Evolutionary conservation across 1,140 invertebrate genomes (phyloP).

Genomic region (Ostrea denselamellosa): DNA sequence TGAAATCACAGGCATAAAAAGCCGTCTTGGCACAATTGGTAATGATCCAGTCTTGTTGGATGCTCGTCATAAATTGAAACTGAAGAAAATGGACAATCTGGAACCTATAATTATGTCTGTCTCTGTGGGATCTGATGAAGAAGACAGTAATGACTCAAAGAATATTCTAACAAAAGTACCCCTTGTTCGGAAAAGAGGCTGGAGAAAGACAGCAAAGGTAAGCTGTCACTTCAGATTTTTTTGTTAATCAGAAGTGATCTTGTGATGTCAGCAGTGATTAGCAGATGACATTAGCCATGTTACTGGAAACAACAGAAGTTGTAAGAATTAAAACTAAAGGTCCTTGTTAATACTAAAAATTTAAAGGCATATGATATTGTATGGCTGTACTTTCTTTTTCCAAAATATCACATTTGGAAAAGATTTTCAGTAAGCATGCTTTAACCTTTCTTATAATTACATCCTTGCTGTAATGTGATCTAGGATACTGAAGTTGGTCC

Average conservation of each 20-base stretch:
- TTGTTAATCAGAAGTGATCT: too few relatives aligned
- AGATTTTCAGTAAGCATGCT: too few relatives aligned
- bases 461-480: not conserved
- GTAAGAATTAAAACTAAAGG: too few relatives aligned
- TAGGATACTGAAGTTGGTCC: not conserved
- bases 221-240: too few relatives aligned
- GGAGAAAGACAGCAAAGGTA: slow-evolving; percentile 32
- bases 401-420: too few relatives aligned
- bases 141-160: not conserved
- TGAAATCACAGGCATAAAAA: slow-evolving; percentile 36
- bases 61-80: slow-evolving; percentile 8
- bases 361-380: too few relatives aligned
- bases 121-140: not conserved
- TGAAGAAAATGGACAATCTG: not conserved
- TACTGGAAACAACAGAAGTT: too few relatives aligned
- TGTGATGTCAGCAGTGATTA: too few relatives aligned
- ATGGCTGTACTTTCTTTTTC: too few relatives aligned
- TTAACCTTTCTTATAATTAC: too few relatives aligned
- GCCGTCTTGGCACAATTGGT: slow-evolving; percentile 12
- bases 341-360: too few relatives aligned
- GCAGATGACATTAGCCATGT: too few relatives aligned
- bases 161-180: not conserved
- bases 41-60: not conserved
- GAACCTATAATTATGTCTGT: not conserved
- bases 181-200: not conserved